Percentiles rank a stretch among this genome's conserved stretches.
phyloP scores from a whole-genome alignment of 2,113 vertebrate genomes.

The Pseudolaguvia tuberculata region DNA sequence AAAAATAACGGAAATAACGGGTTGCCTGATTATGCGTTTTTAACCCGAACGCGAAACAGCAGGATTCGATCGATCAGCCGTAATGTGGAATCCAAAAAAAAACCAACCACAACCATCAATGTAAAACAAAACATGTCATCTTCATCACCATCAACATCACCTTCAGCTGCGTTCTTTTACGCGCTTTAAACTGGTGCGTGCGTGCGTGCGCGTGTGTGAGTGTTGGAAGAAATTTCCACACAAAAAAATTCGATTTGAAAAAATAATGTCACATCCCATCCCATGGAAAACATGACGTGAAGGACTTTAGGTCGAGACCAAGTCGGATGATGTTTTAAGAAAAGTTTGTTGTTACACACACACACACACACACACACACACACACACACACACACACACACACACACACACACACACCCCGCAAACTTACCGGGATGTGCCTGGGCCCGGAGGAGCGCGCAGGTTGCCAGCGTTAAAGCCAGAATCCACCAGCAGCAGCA shows the following conservation, averaged over 20 bases:
- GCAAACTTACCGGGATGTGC: conserved; percentile 87
- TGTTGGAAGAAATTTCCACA: not conserved
- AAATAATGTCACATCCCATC: not conserved
- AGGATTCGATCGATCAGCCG: not conserved
- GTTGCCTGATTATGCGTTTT: not conserved
- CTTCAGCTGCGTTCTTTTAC: not conserved
- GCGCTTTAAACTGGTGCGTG: not conserved
- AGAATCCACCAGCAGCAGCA: conserved; percentile 86
- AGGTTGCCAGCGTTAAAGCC: conserved; percentile 77
- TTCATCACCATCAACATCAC: too few relatives aligned
- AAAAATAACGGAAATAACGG: conserved; percentile 3
- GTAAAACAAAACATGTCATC: too few relatives aligned
- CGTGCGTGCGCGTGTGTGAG: too few relatives aligned
- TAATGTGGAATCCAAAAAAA: not conserved
- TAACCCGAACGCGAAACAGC: not conserved
- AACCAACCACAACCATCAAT: not conserved
- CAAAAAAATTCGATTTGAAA: too few relatives aligned
- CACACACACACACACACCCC: not conserved
- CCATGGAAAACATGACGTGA: not conserved
- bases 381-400: not conserved
- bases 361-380: too few relatives aligned
- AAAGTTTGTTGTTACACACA: not conserved
- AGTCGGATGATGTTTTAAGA: too few relatives aligned
- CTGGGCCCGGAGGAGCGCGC: conserved; percentile 79
- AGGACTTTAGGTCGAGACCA: not conserved